Conservation (phyloP, 2,888 invertebrate species). For the Caenorhabditis zanzibari region DNA sequence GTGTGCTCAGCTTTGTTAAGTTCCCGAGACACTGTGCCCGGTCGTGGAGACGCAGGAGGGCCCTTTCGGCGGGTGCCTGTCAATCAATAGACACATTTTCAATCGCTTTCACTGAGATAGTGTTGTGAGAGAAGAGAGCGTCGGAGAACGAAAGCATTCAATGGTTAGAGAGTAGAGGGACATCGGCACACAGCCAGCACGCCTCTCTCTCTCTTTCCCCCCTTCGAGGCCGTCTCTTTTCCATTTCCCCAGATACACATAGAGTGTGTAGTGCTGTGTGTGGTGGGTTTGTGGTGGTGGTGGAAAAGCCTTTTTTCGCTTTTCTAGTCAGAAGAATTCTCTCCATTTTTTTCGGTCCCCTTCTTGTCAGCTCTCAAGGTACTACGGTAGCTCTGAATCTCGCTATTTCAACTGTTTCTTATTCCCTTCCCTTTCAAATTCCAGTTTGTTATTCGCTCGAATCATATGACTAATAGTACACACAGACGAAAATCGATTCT, state of each 20-base stretch:
- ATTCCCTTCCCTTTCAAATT: no score
- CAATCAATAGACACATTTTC: conserved; percentile 23
- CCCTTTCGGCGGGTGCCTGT: conserved; percentile 12
- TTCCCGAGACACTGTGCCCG: not conserved
- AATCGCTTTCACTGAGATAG: conserved; percentile 9
- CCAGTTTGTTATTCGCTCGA: no score
- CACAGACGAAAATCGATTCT: no score
- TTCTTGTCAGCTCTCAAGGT: not conserved
- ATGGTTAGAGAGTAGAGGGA: not conserved
- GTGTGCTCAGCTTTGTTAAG: conserved; percentile 37
- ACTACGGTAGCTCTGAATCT: no score
- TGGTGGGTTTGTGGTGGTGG: not conserved
- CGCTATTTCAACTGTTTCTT: no score
- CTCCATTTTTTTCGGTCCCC: not conserved
- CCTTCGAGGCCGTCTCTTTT: not conserved
- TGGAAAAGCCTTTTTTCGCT: not conserved
- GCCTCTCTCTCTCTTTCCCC: not conserved
- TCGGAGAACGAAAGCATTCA: conserved; percentile 2
- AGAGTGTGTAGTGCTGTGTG: not conserved
- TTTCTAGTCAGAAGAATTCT: not conserved
- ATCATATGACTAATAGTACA: no score
- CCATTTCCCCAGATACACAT: conserved; percentile 45
- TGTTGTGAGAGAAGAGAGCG: not conserved
- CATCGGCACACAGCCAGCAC: not conserved
- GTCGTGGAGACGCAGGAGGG: not conserved